phyloP scores from a whole-genome alignment of 1,140 invertebrate genomes.

The Rhyzopertha dominica region DNA sequence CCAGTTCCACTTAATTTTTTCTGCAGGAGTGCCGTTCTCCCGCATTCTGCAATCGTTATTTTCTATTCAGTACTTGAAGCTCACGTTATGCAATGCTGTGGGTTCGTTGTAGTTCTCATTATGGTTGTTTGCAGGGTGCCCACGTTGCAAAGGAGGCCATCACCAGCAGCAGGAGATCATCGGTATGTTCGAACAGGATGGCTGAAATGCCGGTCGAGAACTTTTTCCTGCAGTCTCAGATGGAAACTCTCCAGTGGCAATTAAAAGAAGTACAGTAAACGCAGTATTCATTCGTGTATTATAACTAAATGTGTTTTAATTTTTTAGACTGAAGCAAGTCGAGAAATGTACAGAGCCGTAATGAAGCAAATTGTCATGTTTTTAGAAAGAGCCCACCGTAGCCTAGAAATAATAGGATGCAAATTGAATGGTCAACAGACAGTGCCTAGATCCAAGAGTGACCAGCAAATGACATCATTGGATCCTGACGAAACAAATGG shows the following conservation, averaged over 20 bases:
- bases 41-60: too few species aligned
- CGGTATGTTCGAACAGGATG: slow-evolving; percentile 23
- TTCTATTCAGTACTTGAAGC: too few species aligned
- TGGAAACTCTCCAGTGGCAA: slow-evolving; percentile 75
- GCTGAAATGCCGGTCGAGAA: slow-evolving; percentile 50
- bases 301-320: slow-evolving; percentile 15
- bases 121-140: too few species aligned
- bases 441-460: slow-evolving; percentile 47
- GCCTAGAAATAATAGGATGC: slow-evolving; percentile 50
- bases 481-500: slow-evolving; percentile 31
- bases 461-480: slow-evolving; percentile 52
- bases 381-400: slow-evolving; percentile 64
- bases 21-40: too few species aligned
- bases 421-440: slow-evolving; percentile 29
- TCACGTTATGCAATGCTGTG: too few species aligned
- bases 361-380: slow-evolving; percentile 73
- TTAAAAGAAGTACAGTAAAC: slow-evolving; percentile 63
- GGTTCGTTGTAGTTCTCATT: too few species aligned
- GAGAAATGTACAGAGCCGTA: slow-evolving; percentile 72
- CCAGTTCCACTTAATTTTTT: too few species aligned
- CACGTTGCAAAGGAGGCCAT: too few species aligned
- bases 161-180: slow-evolving; percentile 24
- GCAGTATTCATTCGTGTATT: slow-evolving; percentile 10
- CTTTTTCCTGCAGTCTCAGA: slow-evolving; percentile 64
- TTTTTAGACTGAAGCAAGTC: slow-evolving; percentile 67